Conservation (phyloP, 1,140 invertebrate genomes). For the Tribolium castaneum region DNA sequence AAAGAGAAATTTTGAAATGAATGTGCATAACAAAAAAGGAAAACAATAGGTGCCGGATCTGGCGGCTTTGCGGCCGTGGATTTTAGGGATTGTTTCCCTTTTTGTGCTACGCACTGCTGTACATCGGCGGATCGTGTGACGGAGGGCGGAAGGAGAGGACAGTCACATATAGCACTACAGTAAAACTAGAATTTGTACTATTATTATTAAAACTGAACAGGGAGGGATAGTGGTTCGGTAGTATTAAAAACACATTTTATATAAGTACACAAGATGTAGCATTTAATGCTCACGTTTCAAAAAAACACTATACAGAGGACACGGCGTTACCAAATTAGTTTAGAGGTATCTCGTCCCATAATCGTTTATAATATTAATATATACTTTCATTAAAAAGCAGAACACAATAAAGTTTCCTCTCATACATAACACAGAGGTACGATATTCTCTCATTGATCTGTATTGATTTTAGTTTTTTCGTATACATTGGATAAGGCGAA, state of each 20-base stretch:
- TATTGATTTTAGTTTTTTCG: conserved; percentile 63
- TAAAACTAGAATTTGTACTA: conserved; percentile 36
- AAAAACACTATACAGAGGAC: conserved; percentile 74
- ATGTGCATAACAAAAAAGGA: conserved; percentile 33
- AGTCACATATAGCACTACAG: conserved; percentile 28
- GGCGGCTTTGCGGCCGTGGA: conserved; percentile 1
- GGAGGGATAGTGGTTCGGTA: conserved; percentile 29
- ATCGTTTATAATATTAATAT: conserved; percentile 63
- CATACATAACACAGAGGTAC: conserved; percentile 65
- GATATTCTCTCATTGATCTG: conserved; percentile 64
- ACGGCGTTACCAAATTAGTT: conserved; percentile 64
- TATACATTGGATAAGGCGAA: conserved; percentile 66
- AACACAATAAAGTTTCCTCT: conserved; percentile 65
- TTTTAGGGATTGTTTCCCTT: conserved; percentile 26
- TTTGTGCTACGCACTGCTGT: conserved; percentile 34
- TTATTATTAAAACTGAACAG: conserved; percentile 18
- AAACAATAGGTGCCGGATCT: conserved; percentile 18
- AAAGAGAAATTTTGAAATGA: background rate
- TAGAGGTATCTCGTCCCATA: conserved; percentile 63
- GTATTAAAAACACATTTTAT: conserved; percentile 65
- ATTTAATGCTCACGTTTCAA: conserved; percentile 75
- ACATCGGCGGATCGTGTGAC: conserved; percentile 4
- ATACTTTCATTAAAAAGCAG: conserved; percentile 65
- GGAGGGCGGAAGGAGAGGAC: background rate
- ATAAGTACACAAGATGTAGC: conserved; percentile 73